These are phyloP conservation scores for Callocephalon fimbriatum DNA, from an alignment of 2,113 vertebrate species.

Conservation along the genomic window DNA sequence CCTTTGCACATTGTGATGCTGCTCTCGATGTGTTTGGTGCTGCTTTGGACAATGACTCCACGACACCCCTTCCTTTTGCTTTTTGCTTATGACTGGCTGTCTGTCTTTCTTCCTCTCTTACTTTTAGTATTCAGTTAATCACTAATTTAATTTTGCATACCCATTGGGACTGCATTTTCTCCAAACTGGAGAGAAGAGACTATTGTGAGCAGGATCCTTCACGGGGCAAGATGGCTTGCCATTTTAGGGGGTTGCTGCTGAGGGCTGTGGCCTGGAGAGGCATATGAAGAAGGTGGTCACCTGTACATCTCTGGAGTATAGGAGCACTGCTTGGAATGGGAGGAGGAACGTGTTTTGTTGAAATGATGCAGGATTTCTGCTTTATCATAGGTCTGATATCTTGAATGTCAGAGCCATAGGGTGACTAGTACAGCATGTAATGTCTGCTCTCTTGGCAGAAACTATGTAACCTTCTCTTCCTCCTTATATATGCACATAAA, in stretches of 20 bases:
- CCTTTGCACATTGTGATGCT: not conserved
- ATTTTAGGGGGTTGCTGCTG: not conserved
- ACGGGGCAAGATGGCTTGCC: not conserved
- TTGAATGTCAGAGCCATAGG: not conserved
- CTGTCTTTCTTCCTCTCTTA: not conserved
- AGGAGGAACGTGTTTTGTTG: not conserved
- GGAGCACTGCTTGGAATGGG: not conserved
- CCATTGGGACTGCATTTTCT: not conserved
- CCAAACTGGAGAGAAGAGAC: not conserved
- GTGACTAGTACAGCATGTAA: not conserved
- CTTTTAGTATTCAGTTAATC: not conserved
- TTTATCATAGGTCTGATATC: not conserved
- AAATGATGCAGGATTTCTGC: not conserved
- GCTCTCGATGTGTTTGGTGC: not conserved
- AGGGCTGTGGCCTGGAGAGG: not conserved
- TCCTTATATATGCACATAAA: not conserved
- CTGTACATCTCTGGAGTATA: not conserved
- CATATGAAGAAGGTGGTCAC: not conserved
- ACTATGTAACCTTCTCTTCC: not conserved
- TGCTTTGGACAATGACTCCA: not conserved
- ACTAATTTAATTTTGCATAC: not conserved
- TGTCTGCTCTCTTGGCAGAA: not conserved
- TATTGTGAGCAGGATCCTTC: not conserved
- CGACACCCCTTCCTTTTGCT: not conserved
- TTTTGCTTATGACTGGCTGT: not conserved